A percentile compares a stretch with the other conserved stretches of the same genome.
These are phyloP conservation scores for Aelia acuminata DNA, from an alignment of 2,888 invertebrate species.

Conservation along the genomic window DNA sequence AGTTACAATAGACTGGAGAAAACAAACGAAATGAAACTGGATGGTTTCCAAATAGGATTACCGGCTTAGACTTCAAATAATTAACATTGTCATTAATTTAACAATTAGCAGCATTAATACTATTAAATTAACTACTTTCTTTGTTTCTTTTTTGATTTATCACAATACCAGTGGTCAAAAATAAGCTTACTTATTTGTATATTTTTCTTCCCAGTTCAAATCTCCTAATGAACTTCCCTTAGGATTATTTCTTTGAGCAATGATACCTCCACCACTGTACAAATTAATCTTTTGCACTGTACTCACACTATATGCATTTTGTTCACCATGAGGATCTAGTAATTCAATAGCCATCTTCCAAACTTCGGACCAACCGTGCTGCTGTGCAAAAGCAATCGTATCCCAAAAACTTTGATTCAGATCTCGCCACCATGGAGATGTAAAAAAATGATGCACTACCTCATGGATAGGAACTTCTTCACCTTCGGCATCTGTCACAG, in stretches of 20 bases:
- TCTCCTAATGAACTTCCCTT: no score
- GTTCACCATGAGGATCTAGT: constrained; percentile 91
- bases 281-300: background rate
- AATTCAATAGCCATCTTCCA: constrained; percentile 89
- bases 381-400: constrained; percentile 83
- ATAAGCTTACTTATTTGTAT: no score
- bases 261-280: background rate
- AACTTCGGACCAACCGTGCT: constrained; percentile 89
- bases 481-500: constrained; percentile 86
- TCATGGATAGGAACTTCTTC: constrained; percentile 91
- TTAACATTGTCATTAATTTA: background rate
- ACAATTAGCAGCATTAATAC: background rate
- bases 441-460: constrained; percentile 90
- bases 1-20: background rate
- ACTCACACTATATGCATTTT: constrained; percentile 85
- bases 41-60: background rate
- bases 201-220: no score
- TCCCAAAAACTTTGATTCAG: constrained; percentile 79
- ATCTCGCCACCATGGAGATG: constrained; percentile 89
- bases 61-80: background rate
- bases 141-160: no score
- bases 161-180: no score
- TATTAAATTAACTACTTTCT: no score
- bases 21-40: background rate
- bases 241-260: no score